These are phyloP conservation scores for Drosophila ochracea DNA, from an alignment of 2,888 invertebrate species.

Conservation along the genomic window DNA sequence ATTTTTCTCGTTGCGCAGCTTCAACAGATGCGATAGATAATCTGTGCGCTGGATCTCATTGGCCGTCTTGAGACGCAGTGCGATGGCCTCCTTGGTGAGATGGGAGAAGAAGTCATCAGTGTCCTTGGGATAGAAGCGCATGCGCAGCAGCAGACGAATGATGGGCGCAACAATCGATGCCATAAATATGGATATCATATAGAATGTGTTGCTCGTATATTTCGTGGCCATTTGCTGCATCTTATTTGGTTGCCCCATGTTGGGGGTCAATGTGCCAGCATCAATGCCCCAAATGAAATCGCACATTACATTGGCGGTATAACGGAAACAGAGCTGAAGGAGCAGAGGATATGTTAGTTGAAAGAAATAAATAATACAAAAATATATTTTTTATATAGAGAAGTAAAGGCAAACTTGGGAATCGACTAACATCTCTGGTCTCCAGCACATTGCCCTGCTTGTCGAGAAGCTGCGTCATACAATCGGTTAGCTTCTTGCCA, in stretches of 20 bases:
- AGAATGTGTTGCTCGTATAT: conserved; percentile 64
- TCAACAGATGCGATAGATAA: conserved; percentile 78
- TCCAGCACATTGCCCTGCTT: conserved; percentile 52
- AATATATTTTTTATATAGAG: too few relatives aligned
- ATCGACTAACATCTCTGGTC: conserved; percentile 70
- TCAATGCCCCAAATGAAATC: conserved; percentile 82
- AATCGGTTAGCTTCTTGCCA: conserved; percentile 58
- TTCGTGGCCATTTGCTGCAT: conserved; percentile 63
- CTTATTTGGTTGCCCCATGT: conserved; percentile 41
- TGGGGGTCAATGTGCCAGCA: conserved; percentile 63
- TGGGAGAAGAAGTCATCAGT: conserved; percentile 87
- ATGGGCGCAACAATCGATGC: conserved; percentile 63
- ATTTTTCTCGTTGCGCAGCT: conserved; percentile 75
- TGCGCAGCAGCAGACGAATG: conserved; percentile 54
- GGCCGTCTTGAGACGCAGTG: conserved; percentile 59
- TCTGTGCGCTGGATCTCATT: conserved; percentile 69
- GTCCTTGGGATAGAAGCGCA: conserved; percentile 84
- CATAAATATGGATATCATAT: conserved; percentile 63
- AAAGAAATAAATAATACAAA: not conserved
- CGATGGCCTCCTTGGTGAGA: conserved; percentile 72
- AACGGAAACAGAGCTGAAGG: conserved; percentile 73
- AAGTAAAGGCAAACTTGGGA: too few relatives aligned
- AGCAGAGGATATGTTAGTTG: not conserved
- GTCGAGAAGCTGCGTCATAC: conserved; percentile 30
- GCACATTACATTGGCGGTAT: conserved; percentile 76